These are phyloP conservation scores for Sinhomidia bicolor DNA, from an alignment of 2,888 invertebrate genomes.

Conservation along the genomic window DNA sequence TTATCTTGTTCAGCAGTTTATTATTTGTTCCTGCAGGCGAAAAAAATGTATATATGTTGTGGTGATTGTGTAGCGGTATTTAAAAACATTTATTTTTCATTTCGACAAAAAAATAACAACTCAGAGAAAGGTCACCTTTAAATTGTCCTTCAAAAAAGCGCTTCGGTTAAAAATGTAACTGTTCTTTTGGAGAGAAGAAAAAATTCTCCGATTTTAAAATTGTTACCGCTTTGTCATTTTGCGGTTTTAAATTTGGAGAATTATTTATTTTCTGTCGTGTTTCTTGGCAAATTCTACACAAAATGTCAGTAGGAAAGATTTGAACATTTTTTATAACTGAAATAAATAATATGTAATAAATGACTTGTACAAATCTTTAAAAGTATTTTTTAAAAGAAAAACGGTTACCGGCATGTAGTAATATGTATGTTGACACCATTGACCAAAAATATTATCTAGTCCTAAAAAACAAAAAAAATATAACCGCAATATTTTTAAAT, in stretches of 20 bases:
- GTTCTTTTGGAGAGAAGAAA: background rate
- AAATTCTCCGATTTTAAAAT: background rate
- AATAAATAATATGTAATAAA: too few species aligned
- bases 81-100: background rate
- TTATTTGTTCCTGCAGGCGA: background rate
- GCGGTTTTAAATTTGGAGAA: too few species aligned
- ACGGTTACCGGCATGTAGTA: background rate
- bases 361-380: background rate
- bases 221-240: too few species aligned
- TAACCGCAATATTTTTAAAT: background rate
- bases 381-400: background rate
- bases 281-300: too few species aligned
- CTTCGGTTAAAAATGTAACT: slow-evolving; percentile 9
- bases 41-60: background rate
- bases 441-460: slow-evolving; percentile 1
- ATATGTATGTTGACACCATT: slow-evolving; percentile 21
- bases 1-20: background rate
- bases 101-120: background rate
- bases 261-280: too few species aligned
- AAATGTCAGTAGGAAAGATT: too few species aligned
- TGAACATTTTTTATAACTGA: too few species aligned
- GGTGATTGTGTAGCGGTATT: background rate
- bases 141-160: background rate
- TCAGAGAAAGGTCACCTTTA: background rate
- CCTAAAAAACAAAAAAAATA: background rate